These are phyloP conservation scores for Heterodera carotae DNA, from an alignment of 1,140 invertebrate species.

Conservation along the genomic window DNA sequence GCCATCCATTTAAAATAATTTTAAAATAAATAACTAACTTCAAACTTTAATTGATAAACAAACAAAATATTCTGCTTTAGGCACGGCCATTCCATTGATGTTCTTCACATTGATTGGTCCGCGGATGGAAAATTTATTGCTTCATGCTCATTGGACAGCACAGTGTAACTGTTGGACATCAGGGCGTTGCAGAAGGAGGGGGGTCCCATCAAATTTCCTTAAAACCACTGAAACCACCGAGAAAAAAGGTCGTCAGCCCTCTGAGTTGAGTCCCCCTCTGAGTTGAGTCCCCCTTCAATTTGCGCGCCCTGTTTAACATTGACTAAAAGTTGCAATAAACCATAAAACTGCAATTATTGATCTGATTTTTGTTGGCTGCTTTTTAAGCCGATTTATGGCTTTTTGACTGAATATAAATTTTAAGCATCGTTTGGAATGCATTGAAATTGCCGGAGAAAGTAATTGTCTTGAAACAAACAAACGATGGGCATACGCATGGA, in stretches of 20 bases:
- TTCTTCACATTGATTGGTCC: conserved; percentile 37
- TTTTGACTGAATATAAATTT: neutral
- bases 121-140: conserved; percentile 34
- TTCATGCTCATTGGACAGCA: conserved; percentile 37
- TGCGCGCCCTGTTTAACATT: too few species aligned
- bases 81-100: conserved; percentile 34
- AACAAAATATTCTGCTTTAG: neutral
- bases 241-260: too few species aligned
- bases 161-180: conserved; percentile 27
- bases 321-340: too few species aligned
- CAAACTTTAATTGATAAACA: neutral
- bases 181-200: too few species aligned
- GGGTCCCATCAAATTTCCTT: too few species aligned
- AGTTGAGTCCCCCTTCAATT: too few species aligned
- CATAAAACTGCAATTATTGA: too few species aligned
- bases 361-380: neutral
- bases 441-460: conserved; percentile 32
- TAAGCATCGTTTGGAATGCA: conserved; percentile 36
- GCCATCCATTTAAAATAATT: neutral
- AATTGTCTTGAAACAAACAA: conserved; percentile 24
- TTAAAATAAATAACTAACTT: neutral
- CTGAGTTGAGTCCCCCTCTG: too few species aligned
- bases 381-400: neutral
- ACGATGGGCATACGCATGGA: conserved; percentile 24
- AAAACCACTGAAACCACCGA: too few species aligned